These are phyloP conservation scores for Bufo gargarizans DNA, from an alignment of 2,113 vertebrate genomes.

Conservation along the genomic window DNA sequence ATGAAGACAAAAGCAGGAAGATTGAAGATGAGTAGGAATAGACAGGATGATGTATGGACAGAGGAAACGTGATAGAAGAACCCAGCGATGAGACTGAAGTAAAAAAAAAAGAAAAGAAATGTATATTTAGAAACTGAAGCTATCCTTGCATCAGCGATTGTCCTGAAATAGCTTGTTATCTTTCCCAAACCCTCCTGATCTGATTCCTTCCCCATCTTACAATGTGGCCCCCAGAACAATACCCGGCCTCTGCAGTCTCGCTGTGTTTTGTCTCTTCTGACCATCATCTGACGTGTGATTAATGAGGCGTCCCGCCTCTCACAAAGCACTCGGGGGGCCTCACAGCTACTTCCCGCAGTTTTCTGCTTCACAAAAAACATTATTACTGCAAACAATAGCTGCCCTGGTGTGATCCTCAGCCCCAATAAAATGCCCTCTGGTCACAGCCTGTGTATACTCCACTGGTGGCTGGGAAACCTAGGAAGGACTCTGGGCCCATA, in stretches of 20 bases:
- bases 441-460: neutral
- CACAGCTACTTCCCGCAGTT: constrained; percentile 9
- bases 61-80: constrained; percentile 25
- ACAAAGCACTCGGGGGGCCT: constrained; percentile 21
- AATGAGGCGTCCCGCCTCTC: constrained; percentile 39
- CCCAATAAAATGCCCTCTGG: neutral
- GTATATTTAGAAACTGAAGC: constrained; percentile 34
- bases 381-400: constrained; percentile 44
- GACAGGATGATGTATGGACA: constrained; percentile 8
- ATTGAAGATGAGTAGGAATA: neutral
- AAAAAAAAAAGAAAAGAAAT: neutral
- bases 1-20: neutral
- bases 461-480: neutral
- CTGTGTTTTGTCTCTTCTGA: constrained; percentile 45
- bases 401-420: constrained; percentile 25
- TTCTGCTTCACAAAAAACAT: constrained; percentile 35
- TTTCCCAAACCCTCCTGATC: constrained; percentile 28
- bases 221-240: constrained; percentile 40
- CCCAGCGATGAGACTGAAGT: neutral
- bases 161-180: constrained; percentile 47
- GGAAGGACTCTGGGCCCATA: neutral
- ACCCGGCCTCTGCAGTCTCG: neutral
- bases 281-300: constrained; percentile 46
- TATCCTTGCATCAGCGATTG: constrained; percentile 23
- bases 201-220: constrained; percentile 30